Conservation (phyloP, 2,797 vertebrate genomes). For the Fratercula arctica region DNA sequence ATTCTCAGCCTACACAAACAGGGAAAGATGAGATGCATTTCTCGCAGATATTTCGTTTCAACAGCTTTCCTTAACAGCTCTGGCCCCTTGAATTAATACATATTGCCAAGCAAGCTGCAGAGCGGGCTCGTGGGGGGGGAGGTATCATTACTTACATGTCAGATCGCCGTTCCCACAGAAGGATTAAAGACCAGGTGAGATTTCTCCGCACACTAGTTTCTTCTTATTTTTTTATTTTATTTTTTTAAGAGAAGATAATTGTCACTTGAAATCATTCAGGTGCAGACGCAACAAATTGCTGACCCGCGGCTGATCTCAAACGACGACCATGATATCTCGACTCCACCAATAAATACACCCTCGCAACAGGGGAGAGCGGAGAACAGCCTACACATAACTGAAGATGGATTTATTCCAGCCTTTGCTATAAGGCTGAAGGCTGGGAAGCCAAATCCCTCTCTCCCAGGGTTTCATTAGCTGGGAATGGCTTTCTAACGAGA, state of each 20-base stretch:
- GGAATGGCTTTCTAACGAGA: conserved; percentile 62
- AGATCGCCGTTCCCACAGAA: not conserved
- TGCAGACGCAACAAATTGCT: not conserved
- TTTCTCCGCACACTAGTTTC: not conserved
- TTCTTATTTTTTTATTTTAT: not conserved
- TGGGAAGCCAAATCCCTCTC: conserved; percentile 56
- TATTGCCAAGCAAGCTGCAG: not conserved
- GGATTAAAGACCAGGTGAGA: not conserved
- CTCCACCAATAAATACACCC: not conserved
- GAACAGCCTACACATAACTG: conserved; percentile 1
- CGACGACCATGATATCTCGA: not conserved
- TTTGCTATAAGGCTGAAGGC: conserved; percentile 17
- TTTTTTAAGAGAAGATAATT: not conserved
- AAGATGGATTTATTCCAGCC: conserved; percentile 56
- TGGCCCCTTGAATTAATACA: not conserved
- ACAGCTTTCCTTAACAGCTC: conserved; percentile 1
- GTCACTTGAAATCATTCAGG: not conserved
- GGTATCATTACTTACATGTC: not conserved
- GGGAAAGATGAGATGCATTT: not conserved
- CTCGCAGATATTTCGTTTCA: not conserved
- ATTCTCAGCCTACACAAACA: conserved; percentile 7
- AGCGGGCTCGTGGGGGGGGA: not conserved
- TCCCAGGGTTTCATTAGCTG: conserved; percentile 71
- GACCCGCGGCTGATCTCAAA: not conserved
- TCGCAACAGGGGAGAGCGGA: not conserved